Conservation (phyloP, 2,113 vertebrate species). For the Heterotis niloticus region DNA sequence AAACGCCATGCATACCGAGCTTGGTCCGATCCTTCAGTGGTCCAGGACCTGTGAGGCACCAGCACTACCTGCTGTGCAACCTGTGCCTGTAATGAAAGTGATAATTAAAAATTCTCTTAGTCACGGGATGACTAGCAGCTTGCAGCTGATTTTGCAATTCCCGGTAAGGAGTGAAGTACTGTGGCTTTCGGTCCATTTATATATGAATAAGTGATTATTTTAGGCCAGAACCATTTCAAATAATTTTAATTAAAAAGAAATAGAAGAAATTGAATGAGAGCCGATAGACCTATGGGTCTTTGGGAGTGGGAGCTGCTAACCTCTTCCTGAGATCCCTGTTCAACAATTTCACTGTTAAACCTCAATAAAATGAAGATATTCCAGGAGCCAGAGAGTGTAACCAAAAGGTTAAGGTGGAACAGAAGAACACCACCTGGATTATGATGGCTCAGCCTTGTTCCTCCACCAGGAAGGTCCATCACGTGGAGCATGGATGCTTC, state of each 20-base stretch:
- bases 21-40: too few species aligned
- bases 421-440: not conserved
- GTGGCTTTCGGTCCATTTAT: not conserved
- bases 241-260: conserved; percentile 6
- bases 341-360: not conserved
- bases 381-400: not conserved
- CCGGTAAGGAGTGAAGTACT: not conserved
- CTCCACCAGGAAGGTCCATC: not conserved
- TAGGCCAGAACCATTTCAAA: not conserved
- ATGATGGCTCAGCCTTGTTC: not conserved
- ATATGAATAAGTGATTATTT: not conserved
- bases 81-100: not conserved
- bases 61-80: not conserved
- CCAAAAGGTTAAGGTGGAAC: not conserved
- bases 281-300: not conserved
- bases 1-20: too few species aligned
- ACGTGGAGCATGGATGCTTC: not conserved
- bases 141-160: not conserved
- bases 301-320: not conserved
- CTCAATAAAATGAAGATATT: not conserved
- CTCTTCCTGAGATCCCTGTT: not conserved
- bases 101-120: conserved; percentile 8
- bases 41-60: not conserved
- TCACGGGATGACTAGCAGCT: not conserved
- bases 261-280: not conserved